These are phyloP conservation scores for Cerastis rubricosa DNA, from an alignment of 2,888 invertebrate genomes.

Conservation along the genomic window DNA sequence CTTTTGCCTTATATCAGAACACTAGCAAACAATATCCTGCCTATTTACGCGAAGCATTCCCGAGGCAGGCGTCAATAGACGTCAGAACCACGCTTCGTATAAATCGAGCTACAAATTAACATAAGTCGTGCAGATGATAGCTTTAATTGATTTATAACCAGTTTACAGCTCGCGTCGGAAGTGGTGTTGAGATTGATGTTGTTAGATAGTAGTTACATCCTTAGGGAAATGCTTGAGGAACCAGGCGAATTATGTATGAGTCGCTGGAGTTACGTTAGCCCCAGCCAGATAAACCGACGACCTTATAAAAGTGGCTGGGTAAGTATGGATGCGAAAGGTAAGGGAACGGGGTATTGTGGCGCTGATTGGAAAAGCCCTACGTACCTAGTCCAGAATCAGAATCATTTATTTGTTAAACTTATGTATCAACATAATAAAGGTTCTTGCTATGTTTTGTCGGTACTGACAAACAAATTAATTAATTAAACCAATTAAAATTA, in stretches of 20 bases:
- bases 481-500: too few relatives aligned
- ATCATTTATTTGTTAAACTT: too few relatives aligned
- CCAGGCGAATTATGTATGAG: neutral
- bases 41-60: neutral
- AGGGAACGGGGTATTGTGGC: neutral
- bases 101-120: slow-evolving; percentile 54
- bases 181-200: slow-evolving; percentile 17
- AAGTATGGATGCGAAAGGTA: neutral
- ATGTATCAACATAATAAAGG: too few relatives aligned
- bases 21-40: neutral
- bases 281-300: neutral
- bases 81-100: slow-evolving; percentile 34
- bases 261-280: neutral
- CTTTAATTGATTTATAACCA: slow-evolving; percentile 60
- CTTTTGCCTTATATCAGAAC: neutral
- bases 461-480: too few relatives aligned
- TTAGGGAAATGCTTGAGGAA: neutral
- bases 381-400: too few relatives aligned
- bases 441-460: too few relatives aligned
- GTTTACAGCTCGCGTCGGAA: neutral
- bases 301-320: neutral
- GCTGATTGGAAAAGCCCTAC: neutral
- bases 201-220: slow-evolving; percentile 8
- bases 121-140: slow-evolving; percentile 57
- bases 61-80: slow-evolving; percentile 5